These are phyloP conservation scores for Valencia hispanica DNA, from an alignment of 2,797 vertebrate species.

Conservation along the genomic window DNA sequence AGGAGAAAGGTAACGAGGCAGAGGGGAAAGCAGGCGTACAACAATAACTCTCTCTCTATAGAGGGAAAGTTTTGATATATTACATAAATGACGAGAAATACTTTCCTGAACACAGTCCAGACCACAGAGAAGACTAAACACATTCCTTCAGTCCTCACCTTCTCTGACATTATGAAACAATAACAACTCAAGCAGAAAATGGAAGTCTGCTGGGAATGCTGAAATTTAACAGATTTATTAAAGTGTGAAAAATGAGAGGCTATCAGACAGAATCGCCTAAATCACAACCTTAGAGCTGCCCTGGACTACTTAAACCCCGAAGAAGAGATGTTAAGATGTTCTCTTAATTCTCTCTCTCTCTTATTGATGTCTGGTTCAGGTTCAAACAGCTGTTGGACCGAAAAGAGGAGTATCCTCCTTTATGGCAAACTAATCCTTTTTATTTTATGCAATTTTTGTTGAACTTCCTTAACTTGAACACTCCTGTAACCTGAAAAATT, in stretches of 20 bases:
- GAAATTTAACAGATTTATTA: conserved; percentile 49
- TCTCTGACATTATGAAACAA: conserved; percentile 44
- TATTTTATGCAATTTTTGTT: neutral
- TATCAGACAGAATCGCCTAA: conserved; percentile 26
- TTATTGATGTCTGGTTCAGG: conserved; percentile 22
- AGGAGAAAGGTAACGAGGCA: conserved; percentile 17
- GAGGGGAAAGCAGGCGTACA: neutral
- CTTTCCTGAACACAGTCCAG: conserved; percentile 62
- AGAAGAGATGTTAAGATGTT: conserved; percentile 41
- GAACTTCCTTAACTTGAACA: neutral
- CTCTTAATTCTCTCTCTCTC: conserved; percentile 44
- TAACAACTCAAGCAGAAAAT: conserved; percentile 54
- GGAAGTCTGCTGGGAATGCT: conserved; percentile 51
- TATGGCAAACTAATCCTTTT: conserved; percentile 7
- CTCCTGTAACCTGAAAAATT: neutral
- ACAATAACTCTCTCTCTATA: conserved; percentile 49
- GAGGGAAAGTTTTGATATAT: conserved; percentile 39
- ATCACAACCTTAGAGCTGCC: conserved; percentile 36
- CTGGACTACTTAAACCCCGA: conserved; percentile 48
- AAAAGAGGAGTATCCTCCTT: neutral
- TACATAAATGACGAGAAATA: conserved; percentile 41
- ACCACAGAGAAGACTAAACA: conserved; percentile 58
- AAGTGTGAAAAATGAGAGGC: conserved; percentile 49
- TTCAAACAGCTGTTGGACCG: conserved; percentile 3
- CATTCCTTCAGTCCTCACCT: conserved; percentile 34